These are phyloP conservation scores for Dendrolimus houi DNA, from an alignment of 2,888 invertebrate species.

Conservation along the genomic window DNA sequence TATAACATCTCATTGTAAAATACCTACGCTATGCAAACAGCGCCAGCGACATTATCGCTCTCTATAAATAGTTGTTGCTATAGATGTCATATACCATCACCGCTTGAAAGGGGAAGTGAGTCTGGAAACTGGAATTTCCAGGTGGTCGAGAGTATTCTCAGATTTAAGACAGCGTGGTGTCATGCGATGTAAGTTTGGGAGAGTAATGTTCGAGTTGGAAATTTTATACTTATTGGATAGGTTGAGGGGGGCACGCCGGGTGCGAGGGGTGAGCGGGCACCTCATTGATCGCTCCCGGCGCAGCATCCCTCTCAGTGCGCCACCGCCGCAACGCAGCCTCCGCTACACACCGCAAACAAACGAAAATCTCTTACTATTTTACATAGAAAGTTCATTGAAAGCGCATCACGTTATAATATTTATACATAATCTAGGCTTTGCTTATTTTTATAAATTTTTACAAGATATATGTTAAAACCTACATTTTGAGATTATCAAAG, in stretches of 20 bases:
- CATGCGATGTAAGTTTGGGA: constrained; percentile 31
- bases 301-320: constrained; percentile 37
- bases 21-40: too few species aligned
- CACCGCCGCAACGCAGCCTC: constrained; percentile 42
- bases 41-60: too few species aligned
- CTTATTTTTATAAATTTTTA: too few species aligned
- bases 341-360: constrained; percentile 27
- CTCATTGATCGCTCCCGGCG: constrained; percentile 69
- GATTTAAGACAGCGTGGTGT: constrained; percentile 10
- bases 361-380: constrained; percentile 12
- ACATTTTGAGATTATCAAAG: too few species aligned
- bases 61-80: too few species aligned
- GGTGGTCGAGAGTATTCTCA: too few species aligned
- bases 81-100: too few species aligned
- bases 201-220: constrained; percentile 51
- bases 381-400: background rate
- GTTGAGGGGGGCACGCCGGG: constrained; percentile 29
- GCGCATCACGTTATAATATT: background rate
- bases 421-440: too few species aligned
- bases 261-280: constrained; percentile 22
- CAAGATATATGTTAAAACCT: too few species aligned
- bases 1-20: too few species aligned
- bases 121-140: too few species aligned
- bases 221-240: constrained; percentile 48
- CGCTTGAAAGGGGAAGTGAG: too few species aligned